Evolutionary conservation across 2,888 invertebrate species (phyloP).

Genomic region (Petrolisthes cinctipes): DNA sequence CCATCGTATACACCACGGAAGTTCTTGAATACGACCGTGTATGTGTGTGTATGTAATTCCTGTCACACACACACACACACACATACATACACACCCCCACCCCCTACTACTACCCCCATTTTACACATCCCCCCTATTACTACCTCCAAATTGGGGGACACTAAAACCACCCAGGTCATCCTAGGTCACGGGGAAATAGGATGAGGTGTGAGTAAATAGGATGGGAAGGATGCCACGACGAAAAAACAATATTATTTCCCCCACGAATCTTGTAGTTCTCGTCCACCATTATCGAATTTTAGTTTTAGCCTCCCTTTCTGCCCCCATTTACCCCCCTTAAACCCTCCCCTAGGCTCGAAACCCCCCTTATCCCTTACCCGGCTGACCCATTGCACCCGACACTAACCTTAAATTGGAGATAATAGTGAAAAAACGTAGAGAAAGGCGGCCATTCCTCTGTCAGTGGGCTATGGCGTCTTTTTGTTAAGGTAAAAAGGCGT

Average conservation of each 20-base stretch:
- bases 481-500: constrained; percentile 49
- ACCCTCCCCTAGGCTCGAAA: background rate
- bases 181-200: background rate
- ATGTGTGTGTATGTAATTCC: too few species aligned
- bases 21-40: too few species aligned
- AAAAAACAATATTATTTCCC: background rate
- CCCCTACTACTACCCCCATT: background rate
- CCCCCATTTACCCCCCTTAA: background rate
- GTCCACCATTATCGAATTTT: constrained; percentile 28
- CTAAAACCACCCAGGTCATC: too few species aligned
- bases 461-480: constrained; percentile 40
- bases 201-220: background rate
- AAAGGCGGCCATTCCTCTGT: constrained; percentile 23
- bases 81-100: background rate
- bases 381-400: background rate
- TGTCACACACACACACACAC: constrained; percentile 17
- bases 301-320: background rate
- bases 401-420: background rate
- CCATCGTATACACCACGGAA: too few species aligned
- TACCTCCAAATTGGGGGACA: background rate
- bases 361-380: background rate
- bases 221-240: background rate
- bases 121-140: background rate
- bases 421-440: constrained; percentile 10
- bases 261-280: background rate